phyloP scores from a whole-genome alignment of 2,797 vertebrate genomes.

The Echeneis naucrates region DNA sequence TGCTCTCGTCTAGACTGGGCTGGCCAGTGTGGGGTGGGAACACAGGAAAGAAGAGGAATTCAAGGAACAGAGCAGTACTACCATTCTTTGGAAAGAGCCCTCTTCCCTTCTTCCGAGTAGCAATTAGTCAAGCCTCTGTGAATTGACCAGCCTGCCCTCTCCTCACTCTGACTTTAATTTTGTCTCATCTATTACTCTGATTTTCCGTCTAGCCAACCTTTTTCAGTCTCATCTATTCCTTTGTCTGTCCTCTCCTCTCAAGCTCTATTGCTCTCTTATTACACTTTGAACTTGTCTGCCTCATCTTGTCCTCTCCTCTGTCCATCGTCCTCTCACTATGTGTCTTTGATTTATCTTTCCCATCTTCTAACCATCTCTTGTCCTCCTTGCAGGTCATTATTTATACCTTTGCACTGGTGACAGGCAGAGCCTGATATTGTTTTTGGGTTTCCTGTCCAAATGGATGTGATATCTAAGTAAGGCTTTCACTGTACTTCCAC shows the following conservation, averaged over 20 bases:
- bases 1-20: conserved; percentile 80
- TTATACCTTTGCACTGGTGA: too few species aligned
- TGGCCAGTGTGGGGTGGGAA: conserved; percentile 19
- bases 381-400: conserved; percentile 32
- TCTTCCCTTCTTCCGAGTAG: conserved; percentile 79
- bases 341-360: conserved; percentile 33
- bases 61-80: conserved; percentile 80
- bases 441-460: too few species aligned
- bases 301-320: conserved; percentile 28
- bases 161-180: conserved; percentile 57
- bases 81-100: conserved; percentile 74
- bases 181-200: conserved; percentile 62
- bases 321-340: conserved; percentile 47
- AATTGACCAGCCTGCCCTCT: conserved; percentile 58
- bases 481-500: too few species aligned
- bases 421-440: too few species aligned
- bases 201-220: conserved; percentile 54
- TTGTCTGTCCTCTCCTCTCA: conserved; percentile 41
- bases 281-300: conserved; percentile 43
- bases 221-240: conserved; percentile 48
- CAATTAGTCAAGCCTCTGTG: conserved; percentile 80
- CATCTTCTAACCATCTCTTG: conserved; percentile 20
- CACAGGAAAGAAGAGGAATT: conserved; percentile 62
- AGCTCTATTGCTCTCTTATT: conserved; percentile 52
- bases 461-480: too few species aligned